Evolutionary conservation across 2,113 vertebrate genomes (phyloP), one percentile per base, ranked within the genome.

Genomic region (Cryptomyrus ogoouensis): DNA sequence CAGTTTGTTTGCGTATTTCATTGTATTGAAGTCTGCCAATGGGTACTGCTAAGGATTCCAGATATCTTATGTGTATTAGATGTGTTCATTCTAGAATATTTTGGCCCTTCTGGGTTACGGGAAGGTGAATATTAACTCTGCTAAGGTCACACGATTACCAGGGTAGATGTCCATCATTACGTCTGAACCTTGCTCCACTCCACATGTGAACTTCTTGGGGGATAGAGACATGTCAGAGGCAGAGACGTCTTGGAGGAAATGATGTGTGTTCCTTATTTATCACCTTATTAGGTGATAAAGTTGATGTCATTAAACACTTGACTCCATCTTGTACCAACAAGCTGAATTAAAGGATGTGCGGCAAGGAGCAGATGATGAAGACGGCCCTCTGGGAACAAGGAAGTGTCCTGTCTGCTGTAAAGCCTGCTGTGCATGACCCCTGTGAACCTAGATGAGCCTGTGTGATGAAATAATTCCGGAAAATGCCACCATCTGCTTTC

Each of bases 401-500:
- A 62, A 31, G 9, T 42, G 19, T 74, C 3, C n/a, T 19, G 42
- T 87, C 83, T 70, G 70, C 47, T 24, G 46, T 24, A 70, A 50
- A 42, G 1, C 19, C 58, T 15, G 35, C 56, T 15, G 27, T 19
- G 44, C 19, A 39, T 70, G 56, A 77, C 84, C 89, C 85, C 21
- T n/a, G 31, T 46, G 9, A 42, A 44, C 44, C 21, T 12, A 24
- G 56, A 90, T 50, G 8, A 13, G 47, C 62, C 19, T 88, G 31
- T 39, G 10, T 90, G 50, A 74, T 77, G 66, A 90, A 87, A 77
- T n/a, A 17, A 66, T 39, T 52, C 62, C 49, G 35, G 46, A 46
- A 89, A 87, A 87, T 90, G 58, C 83, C 62, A 56, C 89, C 89
- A 84, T 89, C 50, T 85, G 52, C 77, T 53, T 44, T 19, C 47